Base-by-base conservation (phyloP, 2,888 invertebrate species). In the Thecophora atra region DNA sequence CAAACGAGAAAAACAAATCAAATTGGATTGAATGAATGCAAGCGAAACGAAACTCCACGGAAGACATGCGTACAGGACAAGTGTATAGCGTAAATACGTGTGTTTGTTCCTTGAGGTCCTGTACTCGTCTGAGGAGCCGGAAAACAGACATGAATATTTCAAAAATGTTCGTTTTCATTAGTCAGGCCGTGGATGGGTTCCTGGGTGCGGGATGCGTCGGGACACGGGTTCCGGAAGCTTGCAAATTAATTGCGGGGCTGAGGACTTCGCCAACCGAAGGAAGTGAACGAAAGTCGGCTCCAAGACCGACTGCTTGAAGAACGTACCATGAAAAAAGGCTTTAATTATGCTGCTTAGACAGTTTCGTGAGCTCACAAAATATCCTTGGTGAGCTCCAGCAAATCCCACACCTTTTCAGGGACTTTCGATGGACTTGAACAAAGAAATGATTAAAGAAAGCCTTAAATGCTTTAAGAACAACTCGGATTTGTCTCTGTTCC, bases 21-120 rank as follows among this genome's bases (percentile, higher is more conserved):
- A 75, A 75, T 75, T 72, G 70, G 71, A 71, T 71, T 73, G 75
- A 75, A 74, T 75, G 73, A 73, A 73, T 70, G 73, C 70, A 71
- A 54, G 60, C 47, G 64, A 51, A 73, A 52, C 62, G 47, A 67
- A 67, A 26, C 28, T 58, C 58, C 26, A 47, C 47, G 60, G 52
- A 69, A 69, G 60, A 47, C 69, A 69, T 47, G 69, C 69, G 56
- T 69, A 58, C 58, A 58, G 6, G 6, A 47, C 5, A 47, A 58
- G 17, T 24, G 15, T 58, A 17, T 26, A 30, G 17, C 30, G 47
- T 11, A 30, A 8, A 28, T 26, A 60, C 17, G 17, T 42, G n/a
- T 13, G 37, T 21, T 42, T 47, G 47, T n/a, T n/a, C n/a, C n/a
- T n/a, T n/a, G n/a, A 8, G 17, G 47, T n/a, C 17, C 15, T n/a